These are phyloP conservation scores for Notoglanidium macrostoma DNA, from an alignment of 2,797 vertebrate species.

Conservation along the genomic window DNA sequence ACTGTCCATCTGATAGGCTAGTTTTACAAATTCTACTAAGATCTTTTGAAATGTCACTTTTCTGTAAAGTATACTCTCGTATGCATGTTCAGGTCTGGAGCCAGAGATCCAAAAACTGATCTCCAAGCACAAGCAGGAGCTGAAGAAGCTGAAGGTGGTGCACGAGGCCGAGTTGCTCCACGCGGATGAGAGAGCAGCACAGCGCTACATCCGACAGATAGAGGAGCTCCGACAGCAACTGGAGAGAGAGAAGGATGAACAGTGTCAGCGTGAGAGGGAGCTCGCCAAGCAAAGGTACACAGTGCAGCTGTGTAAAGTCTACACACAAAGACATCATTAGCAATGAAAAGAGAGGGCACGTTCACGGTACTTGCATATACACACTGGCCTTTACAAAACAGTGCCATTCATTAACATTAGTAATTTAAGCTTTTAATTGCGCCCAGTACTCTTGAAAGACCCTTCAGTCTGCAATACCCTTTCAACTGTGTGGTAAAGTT, in stretches of 20 bases:
- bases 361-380: not conserved
- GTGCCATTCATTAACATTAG: not conserved
- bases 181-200: conserved; percentile 82
- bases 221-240: conserved; percentile 85
- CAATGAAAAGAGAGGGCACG: not conserved
- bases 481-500: not conserved
- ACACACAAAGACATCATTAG: not conserved
- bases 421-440: not conserved
- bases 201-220: conserved; percentile 77
- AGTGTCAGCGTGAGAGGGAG: conserved; percentile 83
- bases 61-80: not conserved
- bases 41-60: not conserved
- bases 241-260: conserved; percentile 83
- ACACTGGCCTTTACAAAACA: not conserved
- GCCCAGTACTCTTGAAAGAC: not conserved
- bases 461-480: not conserved
- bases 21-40: not conserved
- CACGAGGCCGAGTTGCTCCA: conserved; percentile 89
- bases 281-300: conserved; percentile 81
- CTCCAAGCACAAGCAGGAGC: conserved; percentile 88
- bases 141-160: conserved; percentile 82
- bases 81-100: conserved; percentile 81
- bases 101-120: conserved; percentile 95
- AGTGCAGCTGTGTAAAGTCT: not conserved
- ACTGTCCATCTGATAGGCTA: not conserved